phyloP scores from a whole-genome alignment of 2,888 invertebrate genomes.

The Hermodice carunculata region DNA sequence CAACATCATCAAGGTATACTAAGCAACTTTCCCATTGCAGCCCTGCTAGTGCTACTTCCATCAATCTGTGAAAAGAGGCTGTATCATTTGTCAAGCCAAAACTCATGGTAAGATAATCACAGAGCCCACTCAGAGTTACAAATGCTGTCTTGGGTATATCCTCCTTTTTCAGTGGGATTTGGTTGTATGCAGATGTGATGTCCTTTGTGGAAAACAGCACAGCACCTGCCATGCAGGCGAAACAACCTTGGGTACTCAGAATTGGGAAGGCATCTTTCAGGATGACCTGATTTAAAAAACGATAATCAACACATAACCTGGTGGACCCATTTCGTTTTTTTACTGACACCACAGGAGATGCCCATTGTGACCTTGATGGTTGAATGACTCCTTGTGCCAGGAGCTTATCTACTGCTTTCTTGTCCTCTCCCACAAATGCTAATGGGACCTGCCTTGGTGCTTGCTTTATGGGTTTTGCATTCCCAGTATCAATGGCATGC shows the following conservation, averaged over 20 bases:
- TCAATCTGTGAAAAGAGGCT: too few species aligned
- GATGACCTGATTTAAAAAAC: not conserved
- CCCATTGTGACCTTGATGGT: not conserved
- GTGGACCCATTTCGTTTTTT: not conserved
- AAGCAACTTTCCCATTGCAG: too few species aligned
- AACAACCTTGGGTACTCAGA: not conserved
- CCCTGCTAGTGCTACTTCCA: too few species aligned
- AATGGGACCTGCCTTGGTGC: not conserved
- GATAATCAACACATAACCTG: conserved; percentile 3
- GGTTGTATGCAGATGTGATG: not conserved
- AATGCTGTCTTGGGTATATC: not conserved
- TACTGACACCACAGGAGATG: not conserved
- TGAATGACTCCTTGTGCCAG: not conserved
- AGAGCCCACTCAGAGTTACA: not conserved
- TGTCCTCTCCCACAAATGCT: not conserved
- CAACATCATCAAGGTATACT: too few species aligned
- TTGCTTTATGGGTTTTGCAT: not conserved
- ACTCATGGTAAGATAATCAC: not conserved
- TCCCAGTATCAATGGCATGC: not conserved
- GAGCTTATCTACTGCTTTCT: not conserved
- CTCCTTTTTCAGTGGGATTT: not conserved
- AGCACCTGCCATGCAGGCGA: not conserved
- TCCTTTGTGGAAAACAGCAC: conserved; percentile 4
- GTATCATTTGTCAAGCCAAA: too few species aligned
- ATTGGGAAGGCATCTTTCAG: not conserved